Percentiles rank a stretch among this genome's conserved stretches.
phyloP scores from a whole-genome alignment of 2,113 vertebrate species.

The Brachypodius melanocephalos region DNA sequence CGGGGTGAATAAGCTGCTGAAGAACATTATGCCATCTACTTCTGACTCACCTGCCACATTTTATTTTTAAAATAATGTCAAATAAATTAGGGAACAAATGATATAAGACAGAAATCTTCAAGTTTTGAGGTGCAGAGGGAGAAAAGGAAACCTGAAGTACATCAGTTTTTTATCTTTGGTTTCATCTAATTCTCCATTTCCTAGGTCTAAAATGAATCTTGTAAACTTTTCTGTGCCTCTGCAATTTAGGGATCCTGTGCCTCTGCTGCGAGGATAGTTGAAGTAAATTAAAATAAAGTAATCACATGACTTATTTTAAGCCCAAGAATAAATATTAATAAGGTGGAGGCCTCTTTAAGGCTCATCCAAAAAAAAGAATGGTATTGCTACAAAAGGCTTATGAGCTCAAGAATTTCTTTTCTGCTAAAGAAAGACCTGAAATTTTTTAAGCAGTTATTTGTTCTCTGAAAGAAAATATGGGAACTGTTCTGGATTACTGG shows the following conservation, averaged over 20 bases:
- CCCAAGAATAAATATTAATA: background rate
- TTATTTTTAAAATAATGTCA: background rate
- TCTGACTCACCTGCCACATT: constrained; percentile 11
- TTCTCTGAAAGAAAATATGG: background rate
- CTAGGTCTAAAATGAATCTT: background rate
- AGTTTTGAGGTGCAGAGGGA: background rate
- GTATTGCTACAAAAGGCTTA: background rate
- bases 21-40: background rate
- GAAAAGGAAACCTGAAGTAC: background rate
- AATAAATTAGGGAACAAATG: background rate
- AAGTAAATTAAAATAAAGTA: background rate
- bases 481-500: background rate
- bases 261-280: background rate
- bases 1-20: background rate
- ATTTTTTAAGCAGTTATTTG: background rate
- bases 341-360: background rate
- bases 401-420: background rate
- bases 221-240: background rate
- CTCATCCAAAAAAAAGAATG: background rate
- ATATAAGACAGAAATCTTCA: background rate
- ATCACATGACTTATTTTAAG: background rate
- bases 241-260: background rate
- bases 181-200: background rate
- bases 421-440: background rate
- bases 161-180: background rate